Evolutionary conservation across 2,113 vertebrate genomes (phyloP), one percentile per base, ranked within the genome.

Genomic region (Callipepla squamata): DNA sequence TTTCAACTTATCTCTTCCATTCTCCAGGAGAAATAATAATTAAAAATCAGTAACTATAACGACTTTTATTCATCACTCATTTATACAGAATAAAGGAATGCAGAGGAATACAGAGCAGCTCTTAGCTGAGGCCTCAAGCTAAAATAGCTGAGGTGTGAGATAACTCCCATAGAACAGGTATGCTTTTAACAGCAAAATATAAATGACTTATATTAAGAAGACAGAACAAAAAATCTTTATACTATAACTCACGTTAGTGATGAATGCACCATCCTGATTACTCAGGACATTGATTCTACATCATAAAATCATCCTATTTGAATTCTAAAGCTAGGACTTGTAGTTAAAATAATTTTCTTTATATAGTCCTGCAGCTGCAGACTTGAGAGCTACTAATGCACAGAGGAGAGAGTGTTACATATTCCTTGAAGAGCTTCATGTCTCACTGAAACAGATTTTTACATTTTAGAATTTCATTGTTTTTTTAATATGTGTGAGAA

Each of bases 1-100:
- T 96, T 96, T 73, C 25, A 70, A 69, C 96, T 90, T 93, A 76
- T 94, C 47, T 92, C 53, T 85, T 70, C 38, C 30, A 67, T 19
- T 26, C 84, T 61, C 40, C n/a, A 78, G 34, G 85, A 79, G 85
- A 81, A 58, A 62, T 74, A 84, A 81, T 63, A 84, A 45, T 90
- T 79, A 95, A 83, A 92, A 78, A 68, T 8, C 18, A 80, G 76
- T 73, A 84, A 76, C 66, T 57, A 45, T 61, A 75, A 94, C 79
- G 48, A 87, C 25, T 95, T 95, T 50, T 44, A 74, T 51, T 97
- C 78, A 90, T 80, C 45, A 50, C 51, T 95, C 84, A 34, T 89
- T 67, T 82, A 92, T 90, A 87, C 32, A 88, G 83, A 91, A 81
- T 50, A 85, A 86, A 92, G 55, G 42, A 72, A 26, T 32, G 40